These are phyloP conservation scores for Poecilia gillii DNA, from an alignment of 2,797 vertebrate genomes.

Conservation along the genomic window DNA sequence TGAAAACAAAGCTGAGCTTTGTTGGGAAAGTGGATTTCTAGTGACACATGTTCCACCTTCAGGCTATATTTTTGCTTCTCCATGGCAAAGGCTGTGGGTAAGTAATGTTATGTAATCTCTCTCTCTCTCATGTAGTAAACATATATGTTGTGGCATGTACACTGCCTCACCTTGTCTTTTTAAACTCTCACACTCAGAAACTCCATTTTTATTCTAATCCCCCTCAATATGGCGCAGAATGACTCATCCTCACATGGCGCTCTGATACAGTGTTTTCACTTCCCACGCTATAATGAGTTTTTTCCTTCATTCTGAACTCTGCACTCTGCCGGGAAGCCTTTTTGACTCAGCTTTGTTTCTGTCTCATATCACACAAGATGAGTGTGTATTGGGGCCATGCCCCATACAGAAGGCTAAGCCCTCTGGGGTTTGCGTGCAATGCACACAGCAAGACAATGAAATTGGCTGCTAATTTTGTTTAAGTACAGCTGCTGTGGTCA, in stretches of 20 bases:
- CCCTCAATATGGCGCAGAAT: conserved; percentile 12
- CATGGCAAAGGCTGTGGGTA: conserved; percentile 24
- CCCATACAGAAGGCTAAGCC: conserved; percentile 11
- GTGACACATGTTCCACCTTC: conserved; percentile 44
- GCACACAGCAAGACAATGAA: conserved; percentile 21
- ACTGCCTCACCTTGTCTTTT: conserved; percentile 1
- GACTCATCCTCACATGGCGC: conserved; percentile 31
- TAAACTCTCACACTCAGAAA: conserved; percentile 5
- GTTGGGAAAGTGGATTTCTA: conserved; percentile 49
- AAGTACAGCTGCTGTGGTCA: conserved; percentile 26
- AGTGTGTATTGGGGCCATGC: conserved; percentile 26
- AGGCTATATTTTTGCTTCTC: conserved; percentile 36
- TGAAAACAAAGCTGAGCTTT: conserved; percentile 55
- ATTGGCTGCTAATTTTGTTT: conserved; percentile 35
- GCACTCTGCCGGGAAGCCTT: conserved; percentile 40
- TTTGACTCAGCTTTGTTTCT: conserved; percentile 56
- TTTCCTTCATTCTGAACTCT: conserved; percentile 38
- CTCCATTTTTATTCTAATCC: conserved; percentile 11
- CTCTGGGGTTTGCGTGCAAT: conserved; percentile 7
- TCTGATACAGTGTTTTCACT: conserved; percentile 31
- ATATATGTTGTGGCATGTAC: conserved; percentile 19
- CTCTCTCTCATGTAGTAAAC: conserved; percentile 14
- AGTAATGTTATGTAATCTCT: conserved; percentile 26
- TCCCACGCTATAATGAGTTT: conserved; percentile 50
- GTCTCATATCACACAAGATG: conserved; percentile 39